These are phyloP conservation scores for Philonicus albiceps DNA, from an alignment of 2,888 invertebrate genomes.

Conservation along the genomic window DNA sequence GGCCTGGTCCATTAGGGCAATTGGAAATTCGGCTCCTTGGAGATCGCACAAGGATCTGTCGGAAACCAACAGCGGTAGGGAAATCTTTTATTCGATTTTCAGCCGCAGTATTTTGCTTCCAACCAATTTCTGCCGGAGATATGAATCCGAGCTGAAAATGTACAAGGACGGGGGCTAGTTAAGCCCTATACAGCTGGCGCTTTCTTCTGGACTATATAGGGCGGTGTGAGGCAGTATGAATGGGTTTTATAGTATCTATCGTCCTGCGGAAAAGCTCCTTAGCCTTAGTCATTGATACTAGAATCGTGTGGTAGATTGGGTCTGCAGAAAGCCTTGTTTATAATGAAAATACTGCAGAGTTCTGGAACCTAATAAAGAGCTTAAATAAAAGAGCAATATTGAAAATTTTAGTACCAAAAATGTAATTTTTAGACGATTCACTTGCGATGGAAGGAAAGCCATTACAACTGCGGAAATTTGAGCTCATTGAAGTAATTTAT, in stretches of 20 bases:
- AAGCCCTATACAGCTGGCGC: neutral
- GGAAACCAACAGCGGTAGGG: neutral
- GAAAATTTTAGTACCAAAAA: neutral
- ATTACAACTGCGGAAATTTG: neutral
- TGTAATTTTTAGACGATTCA: neutral
- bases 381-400: neutral
- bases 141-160: neutral
- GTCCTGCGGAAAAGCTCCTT: neutral
- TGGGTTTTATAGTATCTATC: neutral
- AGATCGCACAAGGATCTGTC: neutral
- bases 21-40: neutral
- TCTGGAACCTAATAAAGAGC: neutral
- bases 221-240: neutral
- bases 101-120: neutral
- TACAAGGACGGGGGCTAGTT: neutral
- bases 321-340: neutral
- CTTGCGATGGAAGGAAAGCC: neutral
- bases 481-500: neutral
- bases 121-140: neutral
- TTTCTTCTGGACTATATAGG: neutral
- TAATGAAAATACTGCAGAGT: neutral
- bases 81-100: neutral
- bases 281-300: neutral
- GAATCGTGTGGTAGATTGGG: neutral
- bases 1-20: neutral